Percentiles rank a stretch among this genome's conserved stretches.
Conservation (phyloP, 2,888 invertebrate genomes). For the Drosophila birchii region DNA sequence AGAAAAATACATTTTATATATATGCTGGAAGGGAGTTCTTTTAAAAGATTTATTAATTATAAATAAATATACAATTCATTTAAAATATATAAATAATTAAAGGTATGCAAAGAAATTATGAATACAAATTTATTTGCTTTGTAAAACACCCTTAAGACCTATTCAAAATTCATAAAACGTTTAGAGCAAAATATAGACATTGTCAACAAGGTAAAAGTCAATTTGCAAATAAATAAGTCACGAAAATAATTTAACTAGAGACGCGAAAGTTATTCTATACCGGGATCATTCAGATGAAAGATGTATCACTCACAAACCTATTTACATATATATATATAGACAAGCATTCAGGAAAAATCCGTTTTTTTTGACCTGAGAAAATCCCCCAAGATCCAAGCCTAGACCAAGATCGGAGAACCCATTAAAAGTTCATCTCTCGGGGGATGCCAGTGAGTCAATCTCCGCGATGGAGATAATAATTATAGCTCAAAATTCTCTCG, state of each 20-base stretch:
- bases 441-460: conserved; percentile 41
- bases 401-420: background rate
- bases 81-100: too few relatives aligned
- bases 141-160: background rate
- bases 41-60: too few relatives aligned
- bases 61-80: too few relatives aligned
- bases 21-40: too few relatives aligned
- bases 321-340: background rate
- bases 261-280: background rate
- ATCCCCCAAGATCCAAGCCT: background rate
- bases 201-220: background rate
- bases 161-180: background rate
- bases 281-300: background rate
- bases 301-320: background rate
- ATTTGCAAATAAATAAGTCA: conserved; percentile 23
- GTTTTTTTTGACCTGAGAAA: background rate
- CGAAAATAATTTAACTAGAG: background rate
- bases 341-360: background rate
- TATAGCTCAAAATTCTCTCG: background rate
- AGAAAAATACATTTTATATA: too few relatives aligned
- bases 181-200: background rate
- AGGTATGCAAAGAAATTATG: background rate
- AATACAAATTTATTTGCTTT: background rate
- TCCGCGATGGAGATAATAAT: conserved; percentile 1
- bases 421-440: conserved; percentile 16